Evolutionary conservation across 2,888 invertebrate genomes (phyloP), one percentile per base, ranked within the genome.

Genomic region (Pyralis farinalis): DNA sequence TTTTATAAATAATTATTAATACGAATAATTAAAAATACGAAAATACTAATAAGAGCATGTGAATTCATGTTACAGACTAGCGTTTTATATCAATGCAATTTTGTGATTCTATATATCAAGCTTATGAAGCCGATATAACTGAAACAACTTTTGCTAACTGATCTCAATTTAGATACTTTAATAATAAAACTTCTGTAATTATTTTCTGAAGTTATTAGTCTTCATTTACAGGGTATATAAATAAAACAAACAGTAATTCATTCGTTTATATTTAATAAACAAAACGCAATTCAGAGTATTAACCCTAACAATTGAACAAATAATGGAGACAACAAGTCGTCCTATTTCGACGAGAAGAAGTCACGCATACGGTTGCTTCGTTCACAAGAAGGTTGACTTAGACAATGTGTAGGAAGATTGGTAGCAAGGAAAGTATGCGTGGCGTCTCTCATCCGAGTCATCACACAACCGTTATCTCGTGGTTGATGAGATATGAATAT

Each of bases 191-290:
- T n/a, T n/a, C n/a, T n/a, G n/a, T n/a, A n/a, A n/a, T n/a, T n/a
- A n/a, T n/a, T n/a, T n/a, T n/a, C n/a, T n/a, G n/a, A 16, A 16
- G 2, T 16, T 4, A 16, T 16, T 16, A 4, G 16, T 16, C 4
- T 16, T 16, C 2, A 16, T 16, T 16, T 16, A 16, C 16, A 3
- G 16, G 16, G 16, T 2, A 16, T 16, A 16, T 30, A 60, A 71
- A 68, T 55, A 62, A 78, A 74, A 80, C 60, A 66, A 60, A 62
- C 51, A 52, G 51, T 40, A 43, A 25, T 33, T 86, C 79, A 85
- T 87, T 89, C 82, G 82, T 90, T 89, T 88, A 89, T 89, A 90
- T 90, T 90, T 87, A 87, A 87, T 90, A 88, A 89, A 88, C 83
- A 89, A 89, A 87, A 78, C 88, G 88, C 89, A 90, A 88, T 90